Base-by-base conservation (phyloP, 2,797 vertebrate genomes). In the Macrochelys suwanniensis region DNA sequence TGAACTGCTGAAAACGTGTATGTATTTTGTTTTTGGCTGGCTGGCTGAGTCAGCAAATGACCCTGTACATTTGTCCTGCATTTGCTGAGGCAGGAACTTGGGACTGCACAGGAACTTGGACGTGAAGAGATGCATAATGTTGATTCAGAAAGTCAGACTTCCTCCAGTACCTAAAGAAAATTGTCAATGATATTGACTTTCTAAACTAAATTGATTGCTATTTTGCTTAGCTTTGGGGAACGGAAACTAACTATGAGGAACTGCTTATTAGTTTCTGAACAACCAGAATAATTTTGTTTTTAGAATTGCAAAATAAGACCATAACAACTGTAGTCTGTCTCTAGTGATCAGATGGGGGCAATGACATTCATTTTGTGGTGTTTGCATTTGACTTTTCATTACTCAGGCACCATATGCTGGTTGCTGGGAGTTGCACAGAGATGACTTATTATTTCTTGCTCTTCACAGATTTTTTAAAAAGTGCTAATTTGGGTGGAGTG, bases 21-120 rank as follows among this genome's bases (percentile, higher is more conserved):
- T 0, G 0, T 0, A 0, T 59, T 82, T 82, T 54, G 12, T 6
- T 23, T 61, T 80, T 42, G n/a, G 56, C 47, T 13, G 47, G 3
- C 1, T 57, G n/a, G 25, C 26, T 2, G 33, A 80, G n/a, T 51
- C 56, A 65, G 76, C 56, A 87, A 42, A 80, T 65, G 47, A 50
- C 85, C 56, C 56, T 37, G 5, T 26, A 77, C 47, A 31, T 31
- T 77, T 77, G 74, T 26, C 26, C 33, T 61, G 56, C 15, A 2
- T 79, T 87, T 7, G 56, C n/a, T 79, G 84, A 77, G 53, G 23
- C 5, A 6, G 76, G 74, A 79, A 26, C 42, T 54, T 13, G 47
- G 57, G 47, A 25, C 21, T 15, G 53, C 47, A 77, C 19, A 77
- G 31, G 84, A 50, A 65, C n/a, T 21, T 7, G 65, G n/a, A 53